Conservation (phyloP, 1,140 invertebrate species). For the Microvelia longipes region DNA sequence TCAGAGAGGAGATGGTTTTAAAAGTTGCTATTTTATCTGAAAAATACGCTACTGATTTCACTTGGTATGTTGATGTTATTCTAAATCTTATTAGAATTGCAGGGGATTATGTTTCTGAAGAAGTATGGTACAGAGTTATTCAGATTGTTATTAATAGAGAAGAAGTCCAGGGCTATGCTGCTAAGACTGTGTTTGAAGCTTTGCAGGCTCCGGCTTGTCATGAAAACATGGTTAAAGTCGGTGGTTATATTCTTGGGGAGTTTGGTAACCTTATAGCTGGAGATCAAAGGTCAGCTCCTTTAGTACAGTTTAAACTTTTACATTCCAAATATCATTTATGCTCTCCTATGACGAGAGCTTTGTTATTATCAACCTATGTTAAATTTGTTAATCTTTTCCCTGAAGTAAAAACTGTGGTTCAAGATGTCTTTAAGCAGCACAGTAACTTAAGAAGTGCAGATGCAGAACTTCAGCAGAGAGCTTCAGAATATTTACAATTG, state of each 20-base stretch:
- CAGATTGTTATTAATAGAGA: constrained; percentile 99
- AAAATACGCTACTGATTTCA: constrained; percentile 99
- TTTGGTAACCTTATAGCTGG: constrained; percentile 99
- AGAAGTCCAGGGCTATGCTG: constrained; percentile 97
- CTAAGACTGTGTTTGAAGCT: constrained; percentile 96
- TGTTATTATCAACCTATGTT: constrained; percentile 94
- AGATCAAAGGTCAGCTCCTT: constrained; percentile 87
- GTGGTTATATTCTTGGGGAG: constrained; percentile 97
- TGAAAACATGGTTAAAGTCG: constrained; percentile 99
- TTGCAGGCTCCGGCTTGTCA: constrained; percentile 96
- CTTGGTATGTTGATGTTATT: constrained; percentile 98
- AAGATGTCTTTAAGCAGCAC: constrained; percentile 90
- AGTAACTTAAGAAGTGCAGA: constrained; percentile 94
- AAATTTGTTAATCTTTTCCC: constrained; percentile 99
- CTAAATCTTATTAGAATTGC: constrained; percentile 98
- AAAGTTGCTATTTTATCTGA: constrained; percentile 99
- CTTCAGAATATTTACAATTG: constrained; percentile 93
- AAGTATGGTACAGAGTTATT: constrained; percentile 99
- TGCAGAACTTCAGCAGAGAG: constrained; percentile 94
- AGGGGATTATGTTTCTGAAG: constrained; percentile 94
- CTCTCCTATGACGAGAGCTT: constrained; percentile 84
- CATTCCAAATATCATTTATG: constrained; percentile 99
- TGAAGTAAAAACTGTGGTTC: constrained; percentile 91
- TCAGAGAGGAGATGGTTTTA: constrained; percentile 98
- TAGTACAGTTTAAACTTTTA: constrained; percentile 89